Base-by-base conservation (phyloP, 2,113 vertebrate species). In the Anoplopoma fimbria region DNA sequence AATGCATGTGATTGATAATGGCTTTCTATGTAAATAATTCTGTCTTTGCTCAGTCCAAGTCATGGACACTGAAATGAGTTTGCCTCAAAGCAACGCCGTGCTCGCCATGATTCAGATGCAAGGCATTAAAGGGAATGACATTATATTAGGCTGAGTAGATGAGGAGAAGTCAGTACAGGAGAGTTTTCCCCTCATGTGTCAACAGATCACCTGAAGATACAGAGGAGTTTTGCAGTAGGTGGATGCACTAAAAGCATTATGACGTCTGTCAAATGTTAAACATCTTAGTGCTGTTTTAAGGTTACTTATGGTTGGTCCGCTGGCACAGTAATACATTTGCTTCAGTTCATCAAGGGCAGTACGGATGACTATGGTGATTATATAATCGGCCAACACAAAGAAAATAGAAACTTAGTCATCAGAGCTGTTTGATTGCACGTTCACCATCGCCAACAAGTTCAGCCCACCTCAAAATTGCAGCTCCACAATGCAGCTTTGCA, bases 321-420 rank as follows among this genome's bases (percentile, higher is more conserved):
- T n/a, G n/a, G n/a, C n/a, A n/a, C n/a, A n/a, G n/a, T n/a, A n/a
- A n/a, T n/a, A n/a, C n/a, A n/a, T n/a, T n/a, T n/a, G n/a, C n/a
- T n/a, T n/a, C n/a, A n/a, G n/a, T n/a, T n/a, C n/a, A n/a, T n/a
- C n/a, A n/a, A n/a, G n/a, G n/a, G n/a, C n/a, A n/a, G n/a, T n/a
- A n/a, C n/a, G n/a, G n/a, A n/a, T n/a, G n/a, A n/a, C n/a, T n/a
- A n/a, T n/a, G n/a, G n/a, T n/a, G n/a, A n/a, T n/a, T n/a, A n/a
- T n/a, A n/a, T n/a, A n/a, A n/a, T n/a, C n/a, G n/a, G n/a, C n/a
- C n/a, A n/a, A n/a, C n/a, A n/a, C n/a, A n/a, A n/a, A n/a, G n/a
- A n/a, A n/a, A n/a, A n/a, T n/a, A n/a, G n/a, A n/a, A n/a, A n/a
- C 72, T 82, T 67, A 88, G 79, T 86, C 89, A 89, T 77, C 77